Base-by-base conservation (phyloP, 2,113 vertebrate species). In the Coracopsis vasa region DNA sequence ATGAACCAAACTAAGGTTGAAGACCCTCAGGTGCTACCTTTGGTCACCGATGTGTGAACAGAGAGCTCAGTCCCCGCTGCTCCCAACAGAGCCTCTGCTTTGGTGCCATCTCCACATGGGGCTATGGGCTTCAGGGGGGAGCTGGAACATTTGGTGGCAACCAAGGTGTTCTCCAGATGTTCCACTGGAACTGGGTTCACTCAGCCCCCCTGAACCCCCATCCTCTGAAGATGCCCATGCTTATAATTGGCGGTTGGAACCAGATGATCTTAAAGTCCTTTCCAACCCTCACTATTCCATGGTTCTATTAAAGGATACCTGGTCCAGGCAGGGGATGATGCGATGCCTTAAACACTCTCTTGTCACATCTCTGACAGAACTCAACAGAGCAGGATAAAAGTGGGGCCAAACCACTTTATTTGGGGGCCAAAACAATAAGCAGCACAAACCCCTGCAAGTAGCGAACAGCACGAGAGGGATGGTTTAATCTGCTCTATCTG, bases 401-500 rank as follows among this genome's bases (percentile, higher is more conserved):
- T 2, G 11, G 23, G n/a, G 25, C 5, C 35, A 61, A n/a, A 25
- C 6, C 2, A 0, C 45, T 85, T 79, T 29, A 27, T 80, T 24
- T 17, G 75, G 67, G 77, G 39, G 14, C 50, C 17, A 7, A 69
- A 79, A 29, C 51, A 61, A 56, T 4, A 31, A 72, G 83, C 47
- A 1, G 9, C 48, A 56, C 25, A 56, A 84, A 71, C 56, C 13
- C 21, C 2, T 14, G 47, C 41, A 42, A 5, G 6, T 2, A 35
- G 64, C 3, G 7, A 80, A 8, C 2, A 20, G 44, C 1, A 1
- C 4, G 72, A 84, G 70, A 60, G 33, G 37, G 44, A 7, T 6
- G 92, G 66, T 51, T 87, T 92, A 79, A 94, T 95, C 86, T 91
- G 47, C 48, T 93, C 51, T 16, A 60, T 83, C 88, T 81, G 88